Percentiles rank a stretch among this genome's conserved stretches.
Conservation (phyloP, 1,140 invertebrate species). For the Achatina immaculata region DNA sequence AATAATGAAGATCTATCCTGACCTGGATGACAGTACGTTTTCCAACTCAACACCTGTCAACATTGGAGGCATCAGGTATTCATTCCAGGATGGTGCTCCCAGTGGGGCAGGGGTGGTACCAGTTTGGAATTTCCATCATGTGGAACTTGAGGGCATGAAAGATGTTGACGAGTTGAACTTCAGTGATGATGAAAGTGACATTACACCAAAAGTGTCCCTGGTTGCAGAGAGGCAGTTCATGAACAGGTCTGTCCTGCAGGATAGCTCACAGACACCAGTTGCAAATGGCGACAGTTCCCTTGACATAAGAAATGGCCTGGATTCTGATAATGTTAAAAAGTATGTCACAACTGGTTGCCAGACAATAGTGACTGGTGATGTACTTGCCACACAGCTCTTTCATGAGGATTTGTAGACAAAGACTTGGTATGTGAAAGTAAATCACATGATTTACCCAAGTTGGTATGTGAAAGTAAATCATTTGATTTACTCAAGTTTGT, state of each 20-base stretch:
- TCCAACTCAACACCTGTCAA: conserved; percentile 57
- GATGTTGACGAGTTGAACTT: conserved; percentile 64
- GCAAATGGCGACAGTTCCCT: conserved; percentile 32
- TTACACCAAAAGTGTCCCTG: conserved; percentile 62
- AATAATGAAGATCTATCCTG: conserved; percentile 62
- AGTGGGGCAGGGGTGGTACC: conserved; percentile 69
- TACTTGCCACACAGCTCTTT: conserved; percentile 71
- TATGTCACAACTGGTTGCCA: conserved; percentile 62
- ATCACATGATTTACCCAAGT: too few species aligned
- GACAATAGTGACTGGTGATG: conserved; percentile 71
- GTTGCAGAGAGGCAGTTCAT: conserved; percentile 69
- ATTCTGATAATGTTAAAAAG: conserved; percentile 43
- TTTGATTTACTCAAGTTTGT: too few species aligned
- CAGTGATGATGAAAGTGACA: conserved; percentile 56
- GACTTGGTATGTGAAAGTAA: too few species aligned
- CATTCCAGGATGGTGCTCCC: conserved; percentile 67
- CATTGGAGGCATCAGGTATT: conserved; percentile 62
- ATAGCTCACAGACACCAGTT: conserved; percentile 51
- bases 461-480: too few species aligned
- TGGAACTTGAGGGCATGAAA: conserved; percentile 61
- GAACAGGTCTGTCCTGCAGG: conserved; percentile 67
- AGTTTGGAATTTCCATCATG: conserved; percentile 69
- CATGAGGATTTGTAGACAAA: conserved; percentile 63
- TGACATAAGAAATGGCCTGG: conserved; percentile 19
- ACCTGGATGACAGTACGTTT: conserved; percentile 60